phyloP scores from a whole-genome alignment of 2,797 vertebrate genomes.

The Mormyrops boulengeri region DNA sequence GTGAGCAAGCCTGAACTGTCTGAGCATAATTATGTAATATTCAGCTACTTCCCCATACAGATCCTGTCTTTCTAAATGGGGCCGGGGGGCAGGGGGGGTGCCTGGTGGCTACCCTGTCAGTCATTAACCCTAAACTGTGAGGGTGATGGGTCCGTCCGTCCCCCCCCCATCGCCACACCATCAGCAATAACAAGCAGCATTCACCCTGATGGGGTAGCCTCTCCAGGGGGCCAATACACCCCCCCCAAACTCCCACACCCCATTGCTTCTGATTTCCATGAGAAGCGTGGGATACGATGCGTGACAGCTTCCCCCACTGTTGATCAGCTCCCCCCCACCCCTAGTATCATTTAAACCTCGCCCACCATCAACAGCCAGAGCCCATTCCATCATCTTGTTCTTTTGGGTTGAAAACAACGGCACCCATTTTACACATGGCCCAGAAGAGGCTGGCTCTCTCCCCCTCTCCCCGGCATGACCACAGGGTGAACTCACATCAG shows the following conservation, averaged over 20 bases:
- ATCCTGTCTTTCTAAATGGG: neutral
- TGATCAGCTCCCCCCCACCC: neutral
- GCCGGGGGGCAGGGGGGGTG: neutral
- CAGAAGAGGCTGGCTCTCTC: neutral
- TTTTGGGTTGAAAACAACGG: neutral
- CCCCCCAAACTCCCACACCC: neutral
- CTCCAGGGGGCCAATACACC: neutral
- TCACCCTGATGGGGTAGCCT: neutral
- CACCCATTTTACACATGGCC: neutral
- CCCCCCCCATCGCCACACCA: neutral
- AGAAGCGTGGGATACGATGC: neutral
- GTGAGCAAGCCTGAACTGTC: neutral
- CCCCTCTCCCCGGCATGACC: neutral
- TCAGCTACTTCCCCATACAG: neutral
- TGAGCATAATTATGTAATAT: neutral
- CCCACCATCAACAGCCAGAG: neutral
- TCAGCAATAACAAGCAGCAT: neutral
- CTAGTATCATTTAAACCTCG: neutral
- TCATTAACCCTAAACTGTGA: neutral
- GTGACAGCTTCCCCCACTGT: neutral
- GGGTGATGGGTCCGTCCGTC: neutral
- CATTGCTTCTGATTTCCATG: slow-evolving; percentile 2
- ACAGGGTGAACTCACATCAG: neutral
- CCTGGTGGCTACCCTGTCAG: neutral
- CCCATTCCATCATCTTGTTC: neutral